Evolutionary conservation across 2,797 vertebrate genomes (phyloP).

Genomic region (Natrix natrix): DNA sequence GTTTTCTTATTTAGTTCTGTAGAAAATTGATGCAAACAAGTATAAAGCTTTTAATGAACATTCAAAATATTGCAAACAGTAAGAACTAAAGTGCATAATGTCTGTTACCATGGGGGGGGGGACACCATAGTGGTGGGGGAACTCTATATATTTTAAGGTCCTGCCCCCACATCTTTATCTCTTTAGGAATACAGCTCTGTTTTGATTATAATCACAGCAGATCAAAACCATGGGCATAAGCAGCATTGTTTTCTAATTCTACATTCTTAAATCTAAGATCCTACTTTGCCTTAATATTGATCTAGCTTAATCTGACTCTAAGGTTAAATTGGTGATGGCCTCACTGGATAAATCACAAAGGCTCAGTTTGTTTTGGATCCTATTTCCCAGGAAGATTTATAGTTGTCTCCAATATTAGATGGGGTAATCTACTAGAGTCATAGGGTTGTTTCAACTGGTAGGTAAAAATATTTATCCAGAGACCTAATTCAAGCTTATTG

Average conservation of each 20-base stretch:
- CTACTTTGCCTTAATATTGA: neutral
- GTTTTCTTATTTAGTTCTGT: slow-evolving; percentile 55
- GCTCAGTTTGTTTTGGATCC: neutral
- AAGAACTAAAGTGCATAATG: slow-evolving; percentile 23
- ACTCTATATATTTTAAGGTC: neutral
- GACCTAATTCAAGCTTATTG: neutral
- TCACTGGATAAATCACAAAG: neutral
- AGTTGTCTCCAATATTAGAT: neutral
- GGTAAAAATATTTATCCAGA: neutral
- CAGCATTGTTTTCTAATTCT: neutral
- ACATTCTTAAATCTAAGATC: neutral
- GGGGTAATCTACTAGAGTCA: neutral
- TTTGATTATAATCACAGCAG: slow-evolving; percentile 37
- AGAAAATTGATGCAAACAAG: slow-evolving; percentile 26
- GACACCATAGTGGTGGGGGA: neutral
- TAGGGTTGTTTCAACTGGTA: neutral
- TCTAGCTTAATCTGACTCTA: neutral
- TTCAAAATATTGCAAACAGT: neutral
- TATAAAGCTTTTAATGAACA: slow-evolving; percentile 24
- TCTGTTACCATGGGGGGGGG: neutral
- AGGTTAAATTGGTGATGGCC: neutral
- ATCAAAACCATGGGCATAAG: neutral
- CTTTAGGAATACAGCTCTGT: neutral
- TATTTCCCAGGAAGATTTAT: neutral
- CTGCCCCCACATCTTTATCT: slow-evolving; percentile 1